Percentiles rank a stretch among this genome's conserved stretches.
Evolutionary conservation across 2,113 vertebrate species (phyloP).

Genomic region (Hippocampus comes): DNA sequence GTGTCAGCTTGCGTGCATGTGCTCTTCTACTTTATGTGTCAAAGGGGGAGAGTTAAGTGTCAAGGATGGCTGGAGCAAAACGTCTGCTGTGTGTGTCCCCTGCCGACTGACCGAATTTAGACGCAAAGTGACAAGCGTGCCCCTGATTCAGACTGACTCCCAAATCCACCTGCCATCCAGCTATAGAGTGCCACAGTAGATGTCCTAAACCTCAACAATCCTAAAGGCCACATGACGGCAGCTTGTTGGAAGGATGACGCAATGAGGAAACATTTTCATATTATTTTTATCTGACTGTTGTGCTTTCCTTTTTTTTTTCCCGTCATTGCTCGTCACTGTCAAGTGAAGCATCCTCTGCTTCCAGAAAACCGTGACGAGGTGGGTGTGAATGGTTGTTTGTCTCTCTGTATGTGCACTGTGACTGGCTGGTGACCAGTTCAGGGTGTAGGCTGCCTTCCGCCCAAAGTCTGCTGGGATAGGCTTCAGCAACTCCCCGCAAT

Average conservation of each 20-base stretch:
- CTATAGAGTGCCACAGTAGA: constrained; percentile 18
- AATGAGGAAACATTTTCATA: constrained; percentile 25
- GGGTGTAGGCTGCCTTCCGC: too few species aligned
- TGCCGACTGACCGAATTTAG: constrained; percentile 59
- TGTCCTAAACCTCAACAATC: constrained; percentile 36
- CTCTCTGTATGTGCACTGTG: too few species aligned
- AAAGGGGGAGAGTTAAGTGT: constrained; percentile 43
- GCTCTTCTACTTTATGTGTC: constrained; percentile 34
- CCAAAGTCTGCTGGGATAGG: too few species aligned
- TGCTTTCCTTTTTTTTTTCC: background rate
- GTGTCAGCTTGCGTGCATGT: constrained; percentile 39
- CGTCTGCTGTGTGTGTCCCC: constrained; percentile 38
- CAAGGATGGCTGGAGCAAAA: constrained; percentile 47
- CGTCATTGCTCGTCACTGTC: background rate
- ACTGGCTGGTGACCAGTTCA: too few species aligned
- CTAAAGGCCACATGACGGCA: constrained; percentile 32
- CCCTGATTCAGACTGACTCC: constrained; percentile 38
- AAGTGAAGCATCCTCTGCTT: background rate
- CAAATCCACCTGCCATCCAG: constrained; percentile 44
- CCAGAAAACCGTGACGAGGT: background rate
- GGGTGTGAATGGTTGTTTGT: too few species aligned
- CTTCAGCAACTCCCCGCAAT: too few species aligned
- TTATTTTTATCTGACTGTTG: constrained; percentile 24
- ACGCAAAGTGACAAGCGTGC: constrained; percentile 42
- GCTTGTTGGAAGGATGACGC: constrained; percentile 22